Evolutionary conservation across 2,113 vertebrate genomes (phyloP), one percentile per base, ranked within the genome.

Genomic region (pig (Sus scrofa)): DNA sequence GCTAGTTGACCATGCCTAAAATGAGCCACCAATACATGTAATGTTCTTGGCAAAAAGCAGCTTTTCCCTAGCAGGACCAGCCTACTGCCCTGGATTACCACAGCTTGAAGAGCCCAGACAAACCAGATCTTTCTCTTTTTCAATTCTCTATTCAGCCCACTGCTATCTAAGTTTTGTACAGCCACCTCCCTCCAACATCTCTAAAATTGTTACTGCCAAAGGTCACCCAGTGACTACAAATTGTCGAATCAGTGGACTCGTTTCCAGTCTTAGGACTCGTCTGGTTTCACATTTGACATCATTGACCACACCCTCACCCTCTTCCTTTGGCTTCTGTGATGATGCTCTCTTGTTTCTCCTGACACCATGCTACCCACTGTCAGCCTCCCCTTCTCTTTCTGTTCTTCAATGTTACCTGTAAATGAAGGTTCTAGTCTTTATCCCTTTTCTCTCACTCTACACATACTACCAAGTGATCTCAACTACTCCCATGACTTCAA

Each of bases 201-300:
- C 92, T 71, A 27, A 93, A 86, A 81, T 27, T 65, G n/a, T 77
- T 50, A 71, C 54, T 73, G 52, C 24, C 85, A 97, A 96, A 97
- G 91, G 87, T 92, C 89, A 92, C 75, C 75, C 52, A 58, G n/a
- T 67, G 50, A 92, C 88, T 91, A 92, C 92, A 97, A 60, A 58
- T 2, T 94, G 93, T 26, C 94, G 81, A 86, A 91, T 94, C 79
- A 68, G 58, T 81, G 52, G 70, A 60, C 26, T 86, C 1, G 0
- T 92, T 95, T 96, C 81, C 37, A 90, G 52, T 54, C 67, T 87
- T 50, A 77, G 44, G 4, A 63, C 60, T 89, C 37, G 34, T 26
- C 27, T 71, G n/a, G n/a, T 54, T 75, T 22, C 1, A 50, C 34
- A 34, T 71, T 65, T 91, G 39, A 71, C 26, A 37, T 85, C 15